phyloP scores from a whole-genome alignment of 2,113 vertebrate species.

The Daubentonia madagascariensis region DNA sequence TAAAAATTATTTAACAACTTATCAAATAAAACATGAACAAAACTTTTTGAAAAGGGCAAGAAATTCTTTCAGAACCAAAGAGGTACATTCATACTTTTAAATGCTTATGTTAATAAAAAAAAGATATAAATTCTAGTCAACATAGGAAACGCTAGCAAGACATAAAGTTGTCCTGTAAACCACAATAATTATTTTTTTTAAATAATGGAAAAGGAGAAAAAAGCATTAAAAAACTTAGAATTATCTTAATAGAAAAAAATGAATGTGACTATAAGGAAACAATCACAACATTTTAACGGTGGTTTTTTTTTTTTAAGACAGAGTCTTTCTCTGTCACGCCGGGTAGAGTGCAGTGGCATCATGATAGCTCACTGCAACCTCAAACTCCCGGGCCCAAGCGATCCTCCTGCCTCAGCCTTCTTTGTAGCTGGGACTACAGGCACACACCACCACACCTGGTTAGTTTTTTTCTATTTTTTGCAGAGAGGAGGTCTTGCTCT shows the following conservation, averaged over 20 bases:
- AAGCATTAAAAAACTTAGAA: not conserved
- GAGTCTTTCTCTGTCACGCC: too few relatives aligned
- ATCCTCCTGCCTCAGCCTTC: too few relatives aligned
- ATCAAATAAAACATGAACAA: conserved; percentile 11
- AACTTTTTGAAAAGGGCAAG: not conserved
- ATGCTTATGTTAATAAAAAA: not conserved
- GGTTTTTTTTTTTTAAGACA: too few relatives aligned
- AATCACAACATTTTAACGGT: not conserved
- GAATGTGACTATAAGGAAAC: not conserved
- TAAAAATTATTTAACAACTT: not conserved
- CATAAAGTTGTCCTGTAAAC: not conserved
- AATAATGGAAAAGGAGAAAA: not conserved
- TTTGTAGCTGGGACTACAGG: too few relatives aligned
- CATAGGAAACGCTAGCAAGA: not conserved
- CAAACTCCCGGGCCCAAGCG: too few relatives aligned
- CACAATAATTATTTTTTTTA: not conserved
- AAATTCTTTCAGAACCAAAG: conserved; percentile 37
- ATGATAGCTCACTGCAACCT: too few relatives aligned
- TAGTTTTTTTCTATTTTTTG: too few relatives aligned
- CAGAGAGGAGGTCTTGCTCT: too few relatives aligned
- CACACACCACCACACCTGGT: too few relatives aligned
- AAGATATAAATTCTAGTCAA: not conserved
- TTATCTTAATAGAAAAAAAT: not conserved
- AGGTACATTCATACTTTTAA: not conserved
- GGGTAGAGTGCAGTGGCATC: too few relatives aligned